Evolutionary conservation across 2,888 invertebrate genomes (phyloP).

Genomic region (Philereme transversata): DNA sequence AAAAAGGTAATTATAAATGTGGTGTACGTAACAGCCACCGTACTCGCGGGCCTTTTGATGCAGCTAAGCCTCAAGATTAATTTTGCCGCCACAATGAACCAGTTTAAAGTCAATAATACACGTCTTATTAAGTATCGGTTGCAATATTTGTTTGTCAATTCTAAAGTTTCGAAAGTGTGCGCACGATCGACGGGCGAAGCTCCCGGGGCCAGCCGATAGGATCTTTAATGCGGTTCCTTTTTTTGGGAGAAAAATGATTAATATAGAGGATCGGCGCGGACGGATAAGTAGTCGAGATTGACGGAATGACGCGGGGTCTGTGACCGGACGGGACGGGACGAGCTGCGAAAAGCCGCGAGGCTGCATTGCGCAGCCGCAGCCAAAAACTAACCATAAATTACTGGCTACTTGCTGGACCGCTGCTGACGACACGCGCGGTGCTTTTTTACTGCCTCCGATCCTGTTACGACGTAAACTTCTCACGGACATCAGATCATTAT

Average conservation of each 20-base stretch:
- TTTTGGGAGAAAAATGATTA: slow-evolving; percentile 77
- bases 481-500: slow-evolving; percentile 74
- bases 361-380: slow-evolving; percentile 78
- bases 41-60: slow-evolving; percentile 78
- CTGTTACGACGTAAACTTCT: slow-evolving; percentile 79
- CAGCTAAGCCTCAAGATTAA: slow-evolving; percentile 81
- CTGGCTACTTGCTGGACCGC: slow-evolving; percentile 77
- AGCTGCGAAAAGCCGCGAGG: slow-evolving; percentile 75
- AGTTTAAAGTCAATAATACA: slow-evolving; percentile 76
- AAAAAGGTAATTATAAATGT: slow-evolving; percentile 82
- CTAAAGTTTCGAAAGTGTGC: slow-evolving; percentile 68
- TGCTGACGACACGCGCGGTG: slow-evolving; percentile 74
- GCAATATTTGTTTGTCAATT: slow-evolving; percentile 78
- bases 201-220: slow-evolving; percentile 66
- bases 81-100: slow-evolving; percentile 79
- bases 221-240: slow-evolving; percentile 72
- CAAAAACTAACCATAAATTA: slow-evolving; percentile 85
- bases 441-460: slow-evolving; percentile 72
- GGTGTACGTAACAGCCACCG: slow-evolving; percentile 77
- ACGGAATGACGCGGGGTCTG: slow-evolving; percentile 78
- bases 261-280: slow-evolving; percentile 75
- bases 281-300: slow-evolving; percentile 83
- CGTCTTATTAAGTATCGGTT: slow-evolving; percentile 73
- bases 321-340: slow-evolving; percentile 66
- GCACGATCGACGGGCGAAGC: slow-evolving; percentile 44